Base-by-base conservation (phyloP, 1,140 invertebrate genomes). In the Drosophila repleta region DNA sequence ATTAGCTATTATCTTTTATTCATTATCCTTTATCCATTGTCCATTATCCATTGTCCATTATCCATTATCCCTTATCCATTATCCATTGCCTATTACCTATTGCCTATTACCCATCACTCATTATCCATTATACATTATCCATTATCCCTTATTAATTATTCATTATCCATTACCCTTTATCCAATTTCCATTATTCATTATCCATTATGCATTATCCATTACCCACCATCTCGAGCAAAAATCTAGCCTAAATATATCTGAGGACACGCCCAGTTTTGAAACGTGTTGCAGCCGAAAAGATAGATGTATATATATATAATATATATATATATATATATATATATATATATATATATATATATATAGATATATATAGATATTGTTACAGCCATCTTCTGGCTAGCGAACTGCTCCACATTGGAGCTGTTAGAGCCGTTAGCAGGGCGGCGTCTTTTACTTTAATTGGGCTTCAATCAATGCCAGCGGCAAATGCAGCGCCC, bases 391-490 rank as follows among this genome's bases (percentile, higher is more conserved):
- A 15, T 53, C 32, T 53, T 35, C 18, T 53, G 29, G 51, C 39
- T 15, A n/a, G n/a, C 11, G 29, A 26, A 8, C 55, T 45, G 55
- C 8, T 45, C 55, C 24, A 26, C 21, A 43, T 55, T 35, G 32
- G 32, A 39, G 10, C 21, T 11, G 18, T 29, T 29, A 29, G 18
- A 65, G 58, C 76, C 26, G 37, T 51, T 67, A 39, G 73, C 62
- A 46, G 52, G 35, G 46, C 26, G 55, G 76, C 32, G 61, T 78
- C 64, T 87, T 69, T 74, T 57, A 74, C 66, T 79, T 88, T 87
- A 88, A 87, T 87, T 87, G 87, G 82, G 71, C 82, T 87, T 87
- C 79, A 87, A 88, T 87, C 83, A 87, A 88, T 88, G 82, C 82
- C 81, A 87, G 48, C 75, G 68, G 67, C 61, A 24, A 68, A 61